Evolutionary conservation across 2,797 vertebrate species (phyloP).

Genomic region (Pipistrellus pipistrellus): DNA sequence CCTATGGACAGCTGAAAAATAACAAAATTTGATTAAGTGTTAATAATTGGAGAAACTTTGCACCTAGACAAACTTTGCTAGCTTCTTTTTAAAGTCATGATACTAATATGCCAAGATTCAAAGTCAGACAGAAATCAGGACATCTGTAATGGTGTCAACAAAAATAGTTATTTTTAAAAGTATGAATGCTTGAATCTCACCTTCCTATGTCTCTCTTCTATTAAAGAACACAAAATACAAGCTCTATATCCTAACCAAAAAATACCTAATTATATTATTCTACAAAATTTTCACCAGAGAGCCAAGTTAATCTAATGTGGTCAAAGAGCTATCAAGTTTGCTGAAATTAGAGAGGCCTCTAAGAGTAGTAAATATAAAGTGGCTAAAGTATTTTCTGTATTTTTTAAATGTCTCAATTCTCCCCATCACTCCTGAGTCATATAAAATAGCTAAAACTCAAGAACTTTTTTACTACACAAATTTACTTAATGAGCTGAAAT

Average conservation of each 20-base stretch:
- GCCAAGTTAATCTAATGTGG: constrained; percentile 15
- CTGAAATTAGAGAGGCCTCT: constrained; percentile 54
- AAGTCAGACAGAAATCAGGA: not conserved
- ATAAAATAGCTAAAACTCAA: constrained; percentile 25
- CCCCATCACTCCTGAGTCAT: constrained; percentile 6
- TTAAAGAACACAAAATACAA: constrained; percentile 43
- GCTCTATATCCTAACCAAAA: constrained; percentile 29
- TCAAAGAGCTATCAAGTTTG: constrained; percentile 57
- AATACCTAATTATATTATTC: constrained; percentile 24
- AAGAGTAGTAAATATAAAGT: constrained; percentile 51
- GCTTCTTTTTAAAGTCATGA: constrained; percentile 41
- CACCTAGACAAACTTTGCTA: not conserved
- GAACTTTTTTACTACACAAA: constrained; percentile 20
- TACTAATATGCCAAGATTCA: constrained; percentile 24
- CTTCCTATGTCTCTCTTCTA: constrained; percentile 23
- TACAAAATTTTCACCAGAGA: constrained; percentile 50
- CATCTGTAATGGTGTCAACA: not conserved
- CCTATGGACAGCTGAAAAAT: constrained; percentile 34
- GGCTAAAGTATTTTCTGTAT: not conserved
- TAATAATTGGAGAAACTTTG: constrained; percentile 23
- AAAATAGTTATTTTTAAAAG: not conserved
- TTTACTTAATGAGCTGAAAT: constrained; percentile 1
- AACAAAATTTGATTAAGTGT: not conserved
- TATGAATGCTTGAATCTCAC: constrained; percentile 5
- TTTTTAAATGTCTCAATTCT: constrained; percentile 27